A percentile compares a stretch with the other conserved stretches of the same genome.
Evolutionary conservation across 1,140 invertebrate species (phyloP).

Genomic region (Drosophila suzukii): DNA sequence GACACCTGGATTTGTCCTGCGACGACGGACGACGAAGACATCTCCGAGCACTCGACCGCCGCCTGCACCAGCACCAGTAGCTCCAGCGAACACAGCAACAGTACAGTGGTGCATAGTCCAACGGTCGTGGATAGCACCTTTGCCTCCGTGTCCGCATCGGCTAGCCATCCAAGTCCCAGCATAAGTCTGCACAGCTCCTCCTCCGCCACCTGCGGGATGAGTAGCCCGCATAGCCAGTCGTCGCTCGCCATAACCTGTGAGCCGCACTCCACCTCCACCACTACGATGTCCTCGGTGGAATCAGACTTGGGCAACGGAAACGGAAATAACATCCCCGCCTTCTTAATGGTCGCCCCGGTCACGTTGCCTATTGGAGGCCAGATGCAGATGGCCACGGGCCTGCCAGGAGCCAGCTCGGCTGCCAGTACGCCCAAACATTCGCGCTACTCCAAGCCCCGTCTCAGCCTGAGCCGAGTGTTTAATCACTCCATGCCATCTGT

Average conservation of each 20-base stretch:
- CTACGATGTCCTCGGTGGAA: constrained; percentile 53
- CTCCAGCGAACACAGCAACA: constrained; percentile 81
- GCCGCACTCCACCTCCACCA: constrained; percentile 43
- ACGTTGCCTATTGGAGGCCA: constrained; percentile 67
- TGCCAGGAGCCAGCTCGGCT: constrained; percentile 65
- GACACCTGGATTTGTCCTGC: constrained; percentile 21
- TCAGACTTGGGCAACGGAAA: constrained; percentile 42
- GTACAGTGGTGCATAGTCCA: constrained; percentile 78
- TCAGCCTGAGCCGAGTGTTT: constrained; percentile 77
- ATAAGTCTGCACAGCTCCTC: constrained; percentile 38
- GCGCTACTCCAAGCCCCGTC: constrained; percentile 76
- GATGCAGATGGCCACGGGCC: constrained; percentile 34
- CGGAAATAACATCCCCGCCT: constrained; percentile 67
- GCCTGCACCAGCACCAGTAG: constrained; percentile 80
- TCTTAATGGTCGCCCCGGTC: constrained; percentile 65
- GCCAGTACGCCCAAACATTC: constrained; percentile 79
- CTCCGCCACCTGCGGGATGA: constrained; percentile 3
- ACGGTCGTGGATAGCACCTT: constrained; percentile 42
- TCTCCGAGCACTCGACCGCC: constrained; percentile 72
- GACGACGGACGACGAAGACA: constrained; percentile 64
- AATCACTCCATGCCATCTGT: constrained; percentile 86
- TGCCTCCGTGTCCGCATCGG: constrained; percentile 12
- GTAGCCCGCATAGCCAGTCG: constrained; percentile 17
- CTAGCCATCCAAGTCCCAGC: constrained; percentile 59
- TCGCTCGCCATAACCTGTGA: constrained; percentile 38